These are phyloP conservation scores for Gadopsis marmoratus DNA, from an alignment of 2,797 vertebrate genomes.

Conservation along the genomic window DNA sequence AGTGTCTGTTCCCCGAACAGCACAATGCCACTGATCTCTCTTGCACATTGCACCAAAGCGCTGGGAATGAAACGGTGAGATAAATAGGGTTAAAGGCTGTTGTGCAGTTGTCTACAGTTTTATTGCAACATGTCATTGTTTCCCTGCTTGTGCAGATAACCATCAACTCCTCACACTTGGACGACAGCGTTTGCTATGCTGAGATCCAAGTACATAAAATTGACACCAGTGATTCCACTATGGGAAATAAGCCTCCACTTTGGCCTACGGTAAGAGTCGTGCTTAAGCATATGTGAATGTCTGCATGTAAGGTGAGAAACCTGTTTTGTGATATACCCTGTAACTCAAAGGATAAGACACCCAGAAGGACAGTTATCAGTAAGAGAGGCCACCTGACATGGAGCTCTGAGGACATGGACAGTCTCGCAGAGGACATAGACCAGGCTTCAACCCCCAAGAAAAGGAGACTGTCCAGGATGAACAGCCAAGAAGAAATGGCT, in stretches of 20 bases:
- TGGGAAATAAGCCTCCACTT: slow-evolving; percentile 43
- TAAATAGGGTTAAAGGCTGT: rapidly evolving
- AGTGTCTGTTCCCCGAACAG: slow-evolving; percentile 51
- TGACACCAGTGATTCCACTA: slow-evolving; percentile 55
- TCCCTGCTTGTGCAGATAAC: slow-evolving; percentile 62
- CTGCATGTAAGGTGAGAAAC: not conserved
- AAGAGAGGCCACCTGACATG: slow-evolving; percentile 67
- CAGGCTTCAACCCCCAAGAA: slow-evolving; percentile 74
- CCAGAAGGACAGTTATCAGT: slow-evolving; percentile 64
- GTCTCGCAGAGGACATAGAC: slow-evolving; percentile 53
- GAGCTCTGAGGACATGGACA: slow-evolving; percentile 75
- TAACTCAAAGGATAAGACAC: slow-evolving; percentile 76
- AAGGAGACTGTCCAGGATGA: slow-evolving; percentile 66
- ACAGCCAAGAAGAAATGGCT: slow-evolving; percentile 68
- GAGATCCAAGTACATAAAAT: slow-evolving; percentile 77
- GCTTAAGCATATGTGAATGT: not conserved
- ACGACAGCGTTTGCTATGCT: slow-evolving; percentile 66
- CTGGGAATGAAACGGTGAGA: slow-evolving; percentile 75
- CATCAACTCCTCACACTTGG: slow-evolving; percentile 66
- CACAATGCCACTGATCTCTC: slow-evolving; percentile 60
- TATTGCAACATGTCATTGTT: not conserved
- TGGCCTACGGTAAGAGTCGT: slow-evolving; percentile 77
- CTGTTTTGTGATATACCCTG: not conserved
- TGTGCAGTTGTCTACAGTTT: not conserved
- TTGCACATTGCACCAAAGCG: slow-evolving; percentile 60